Evolutionary conservation across 1,140 invertebrate genomes (phyloP).

Genomic region (Globodera rostochiensis): DNA sequence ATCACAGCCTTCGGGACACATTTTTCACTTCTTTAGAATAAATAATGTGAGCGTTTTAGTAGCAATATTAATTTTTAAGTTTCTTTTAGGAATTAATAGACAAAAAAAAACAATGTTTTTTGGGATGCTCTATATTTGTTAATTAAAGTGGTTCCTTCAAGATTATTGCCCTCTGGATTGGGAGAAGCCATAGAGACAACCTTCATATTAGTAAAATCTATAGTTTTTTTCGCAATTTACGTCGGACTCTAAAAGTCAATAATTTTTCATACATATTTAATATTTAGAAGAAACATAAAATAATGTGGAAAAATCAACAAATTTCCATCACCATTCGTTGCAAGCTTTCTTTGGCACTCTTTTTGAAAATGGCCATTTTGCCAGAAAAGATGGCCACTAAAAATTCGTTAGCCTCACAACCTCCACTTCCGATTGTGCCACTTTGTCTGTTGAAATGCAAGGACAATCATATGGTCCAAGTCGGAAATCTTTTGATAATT

Average conservation of each 20-base stretch:
- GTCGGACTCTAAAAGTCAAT: too few species aligned
- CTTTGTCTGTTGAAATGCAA: constrained; percentile 29
- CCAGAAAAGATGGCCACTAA: neutral
- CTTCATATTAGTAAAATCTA: too few species aligned
- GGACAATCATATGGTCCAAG: constrained; percentile 26
- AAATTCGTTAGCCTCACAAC: neutral
- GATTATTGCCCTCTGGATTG: too few species aligned
- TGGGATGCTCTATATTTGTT: too few species aligned
- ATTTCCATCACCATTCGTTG: neutral
- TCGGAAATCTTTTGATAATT: neutral
- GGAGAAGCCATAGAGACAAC: too few species aligned
- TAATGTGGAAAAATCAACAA: neutral
- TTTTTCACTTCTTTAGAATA: neutral
- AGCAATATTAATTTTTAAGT: neutral
- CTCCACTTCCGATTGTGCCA: constrained; percentile 13
- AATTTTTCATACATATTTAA: neutral
- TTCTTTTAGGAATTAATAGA: too few species aligned
- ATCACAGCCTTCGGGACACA: neutral
- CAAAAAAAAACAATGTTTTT: too few species aligned
- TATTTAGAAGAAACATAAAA: neutral
- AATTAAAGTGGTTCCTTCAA: too few species aligned
- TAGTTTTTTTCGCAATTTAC: too few species aligned
- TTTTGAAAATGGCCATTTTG: neutral
- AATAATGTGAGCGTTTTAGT: neutral
- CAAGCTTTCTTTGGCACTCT: neutral